Percentiles rank a stretch among this genome's conserved stretches.
Conservation (phyloP, 2,888 invertebrate genomes). For the Limenitis camilla region DNA sequence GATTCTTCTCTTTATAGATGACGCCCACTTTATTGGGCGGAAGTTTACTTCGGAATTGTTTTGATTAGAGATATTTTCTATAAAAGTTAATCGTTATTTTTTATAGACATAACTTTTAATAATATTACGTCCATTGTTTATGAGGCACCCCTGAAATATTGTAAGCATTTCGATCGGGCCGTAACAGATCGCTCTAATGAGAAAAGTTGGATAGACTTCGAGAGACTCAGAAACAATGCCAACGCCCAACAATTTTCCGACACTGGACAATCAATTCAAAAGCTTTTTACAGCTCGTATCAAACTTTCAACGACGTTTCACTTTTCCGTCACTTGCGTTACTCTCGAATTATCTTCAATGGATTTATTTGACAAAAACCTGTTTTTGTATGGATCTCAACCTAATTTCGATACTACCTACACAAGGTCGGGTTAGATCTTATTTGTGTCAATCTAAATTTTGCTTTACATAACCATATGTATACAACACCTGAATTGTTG, state of each 20-base stretch:
- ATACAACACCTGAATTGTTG: conserved; percentile 11
- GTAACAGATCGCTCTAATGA: conserved; percentile 64
- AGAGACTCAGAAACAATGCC: conserved; percentile 58
- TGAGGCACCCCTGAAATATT: conserved; percentile 32
- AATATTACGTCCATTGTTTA: conserved; percentile 28
- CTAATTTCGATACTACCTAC: conserved; percentile 10
- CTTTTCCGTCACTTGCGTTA: conserved; percentile 40
- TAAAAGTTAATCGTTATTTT: neutral
- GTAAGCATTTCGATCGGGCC: conserved; percentile 45
- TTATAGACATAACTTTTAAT: conserved; percentile 20
- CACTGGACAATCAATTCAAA: conserved; percentile 67
- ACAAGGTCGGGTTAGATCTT: conserved; percentile 4
- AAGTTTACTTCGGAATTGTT: neutral
- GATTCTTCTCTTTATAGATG: neutral
- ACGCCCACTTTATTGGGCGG: no score
- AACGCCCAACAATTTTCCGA: conserved; percentile 60
- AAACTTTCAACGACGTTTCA: conserved; percentile 43
- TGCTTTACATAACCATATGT: conserved; percentile 1
- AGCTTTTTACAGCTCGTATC: conserved; percentile 50
- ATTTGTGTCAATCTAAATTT: conserved; percentile 5
- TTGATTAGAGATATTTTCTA: neutral
- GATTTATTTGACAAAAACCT: conserved; percentile 8
- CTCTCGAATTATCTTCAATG: conserved; percentile 37
- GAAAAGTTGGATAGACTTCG: conserved; percentile 64
- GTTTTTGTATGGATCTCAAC: neutral